Evolutionary conservation across 2,113 vertebrate genomes (phyloP).

Genomic region (Antennarius striatus): DNA sequence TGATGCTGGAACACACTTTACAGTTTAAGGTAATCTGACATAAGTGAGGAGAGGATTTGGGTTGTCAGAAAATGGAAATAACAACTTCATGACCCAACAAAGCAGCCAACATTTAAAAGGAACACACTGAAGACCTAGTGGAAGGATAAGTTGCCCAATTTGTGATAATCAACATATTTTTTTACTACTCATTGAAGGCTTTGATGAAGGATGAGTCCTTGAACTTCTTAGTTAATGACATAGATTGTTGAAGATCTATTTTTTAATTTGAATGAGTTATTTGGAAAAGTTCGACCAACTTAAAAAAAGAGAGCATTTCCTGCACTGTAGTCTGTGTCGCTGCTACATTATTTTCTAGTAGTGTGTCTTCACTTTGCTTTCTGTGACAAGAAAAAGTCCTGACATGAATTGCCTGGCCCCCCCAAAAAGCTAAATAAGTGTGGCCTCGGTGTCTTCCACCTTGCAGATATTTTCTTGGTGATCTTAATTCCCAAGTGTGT

Average conservation of each 20-base stretch:
- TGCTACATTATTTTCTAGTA: neutral
- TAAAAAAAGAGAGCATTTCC: no score
- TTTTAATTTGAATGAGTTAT: no score
- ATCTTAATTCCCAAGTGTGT: neutral
- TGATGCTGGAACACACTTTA: conserved; percentile 5
- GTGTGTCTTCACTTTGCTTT: neutral
- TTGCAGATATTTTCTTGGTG: neutral
- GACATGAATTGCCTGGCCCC: neutral
- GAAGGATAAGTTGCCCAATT: no score
- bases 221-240: no score
- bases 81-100: neutral
- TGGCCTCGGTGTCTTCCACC: neutral
- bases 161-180: no score
- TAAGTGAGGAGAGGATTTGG: neutral
- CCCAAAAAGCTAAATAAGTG: neutral
- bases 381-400: neutral
- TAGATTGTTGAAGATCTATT: no score
- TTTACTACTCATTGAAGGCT: no score
- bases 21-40: conserved; percentile 1
- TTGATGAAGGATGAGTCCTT: no score
- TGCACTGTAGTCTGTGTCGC: neutral
- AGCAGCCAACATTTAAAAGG: no score
- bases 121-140: no score
- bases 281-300: no score
- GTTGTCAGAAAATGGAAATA: neutral